Base-by-base conservation (phyloP, 2,797 vertebrate genomes). In the Intellagama lesueurii region DNA sequence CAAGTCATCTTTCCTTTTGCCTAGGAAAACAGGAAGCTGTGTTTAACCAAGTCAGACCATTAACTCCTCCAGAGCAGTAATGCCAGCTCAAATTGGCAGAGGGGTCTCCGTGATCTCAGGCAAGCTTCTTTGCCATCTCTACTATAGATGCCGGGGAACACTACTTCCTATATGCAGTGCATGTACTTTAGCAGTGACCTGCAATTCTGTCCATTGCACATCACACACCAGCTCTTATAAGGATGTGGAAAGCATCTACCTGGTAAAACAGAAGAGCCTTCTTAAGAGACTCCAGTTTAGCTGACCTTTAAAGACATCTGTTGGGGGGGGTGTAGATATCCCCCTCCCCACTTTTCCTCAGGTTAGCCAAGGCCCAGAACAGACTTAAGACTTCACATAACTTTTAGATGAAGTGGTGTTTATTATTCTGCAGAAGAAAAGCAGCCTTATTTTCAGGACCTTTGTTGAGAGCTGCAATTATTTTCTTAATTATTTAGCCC, bases 401-500 rank as follows among this genome's bases (percentile, higher is more conserved):
- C 66, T 92, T 91, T 93, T 87, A 69, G 47, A 68, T 49, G 77
- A 93, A 92, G 89, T 89, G 91, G 78, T 52, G 3, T 76, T 90
- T 14, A 32, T 91, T 88, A 87, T 89, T 0, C 0, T 83, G 28
- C 56, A 49, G 28, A 30, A 49, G 80, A 56, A 92, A 82, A 17
- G n/a, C 28, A 85, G 77, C 85, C 32, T 87, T 75, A 70, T 91
- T 92, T 89, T 81, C 87, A 89, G 75, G 64, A 85, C 52, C 75
- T 85, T 92, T 81, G 26, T 84, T 91, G 90, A 87, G 52, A 81
- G 35, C 91, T 72, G 7, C 24, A 69, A 87, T 90, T 91, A 52
- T 88, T 88, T 88, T 82, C 72, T 77, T 94, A 94, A 94, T 96
- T 94, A 93, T 93, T 94, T 73, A 90, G 83, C 84, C 52, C 70